Percentiles rank a stretch among this genome's conserved stretches.
phyloP scores from a whole-genome alignment of 2,113 vertebrate genomes.

The Capreolus pygargus region DNA sequence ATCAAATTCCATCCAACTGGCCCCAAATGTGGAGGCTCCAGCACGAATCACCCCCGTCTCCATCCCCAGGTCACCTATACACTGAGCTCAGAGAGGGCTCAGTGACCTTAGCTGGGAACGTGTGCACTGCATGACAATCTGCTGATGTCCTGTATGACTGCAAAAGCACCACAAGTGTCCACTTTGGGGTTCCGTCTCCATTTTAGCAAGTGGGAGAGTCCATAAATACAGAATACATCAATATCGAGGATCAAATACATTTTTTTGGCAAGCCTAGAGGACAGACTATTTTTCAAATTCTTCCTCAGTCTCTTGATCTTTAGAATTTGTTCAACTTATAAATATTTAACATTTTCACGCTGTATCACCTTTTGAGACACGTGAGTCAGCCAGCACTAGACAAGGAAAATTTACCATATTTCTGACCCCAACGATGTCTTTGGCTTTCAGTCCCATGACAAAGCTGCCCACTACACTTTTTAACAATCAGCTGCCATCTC shows the following conservation, averaged over 20 bases:
- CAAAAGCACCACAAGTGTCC: fast-evolving
- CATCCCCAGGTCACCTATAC: fast-evolving
- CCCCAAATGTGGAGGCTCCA: neutral
- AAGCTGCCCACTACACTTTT: neutral
- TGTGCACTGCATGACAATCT: fast-evolving
- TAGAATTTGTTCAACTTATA: neutral
- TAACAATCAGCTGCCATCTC: neutral
- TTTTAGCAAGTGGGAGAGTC: neutral
- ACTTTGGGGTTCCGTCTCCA: neutral
- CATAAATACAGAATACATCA: neutral
- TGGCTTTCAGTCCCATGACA: neutral
- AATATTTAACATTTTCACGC: neutral
- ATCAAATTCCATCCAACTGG: neutral
- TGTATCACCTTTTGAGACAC: neutral
- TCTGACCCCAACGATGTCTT: neutral
- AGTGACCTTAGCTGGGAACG: fast-evolving
- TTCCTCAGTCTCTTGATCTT: neutral
- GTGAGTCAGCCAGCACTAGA: neutral
- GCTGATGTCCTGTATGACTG: neutral
- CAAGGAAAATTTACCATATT: neutral
- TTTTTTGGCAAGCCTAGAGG: neutral
- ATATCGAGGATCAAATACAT: neutral
- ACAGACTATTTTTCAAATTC: neutral
- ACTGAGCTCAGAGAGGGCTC: neutral
- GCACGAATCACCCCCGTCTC: fast-evolving